A percentile compares a stretch with the other conserved stretches of the same genome.
These are phyloP conservation scores for Sphaerophoria taeniata DNA, from an alignment of 2,888 invertebrate genomes.

Conservation along the genomic window DNA sequence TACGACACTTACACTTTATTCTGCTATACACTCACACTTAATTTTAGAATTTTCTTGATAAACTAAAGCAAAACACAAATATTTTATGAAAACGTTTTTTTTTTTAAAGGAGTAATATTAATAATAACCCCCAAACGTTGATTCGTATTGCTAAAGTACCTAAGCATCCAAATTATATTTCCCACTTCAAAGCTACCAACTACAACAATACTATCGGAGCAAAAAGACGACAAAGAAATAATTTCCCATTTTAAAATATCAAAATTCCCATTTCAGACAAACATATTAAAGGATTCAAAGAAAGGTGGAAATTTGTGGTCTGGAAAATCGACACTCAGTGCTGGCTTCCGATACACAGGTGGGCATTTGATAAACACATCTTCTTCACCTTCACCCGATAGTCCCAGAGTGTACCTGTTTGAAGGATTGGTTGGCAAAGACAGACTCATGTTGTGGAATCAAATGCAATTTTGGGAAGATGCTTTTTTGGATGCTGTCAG, in stretches of 20 bases:
- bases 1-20: too few relatives aligned
- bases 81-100: too few relatives aligned
- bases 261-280: constrained; percentile 77
- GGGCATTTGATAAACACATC: constrained; percentile 93
- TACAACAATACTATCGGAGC: too few relatives aligned
- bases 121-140: too few relatives aligned
- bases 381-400: constrained; percentile 93
- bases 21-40: too few relatives aligned
- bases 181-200: too few relatives aligned
- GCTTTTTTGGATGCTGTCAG: constrained; percentile 98
- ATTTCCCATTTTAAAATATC: not conserved
- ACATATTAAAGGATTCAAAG: constrained; percentile 86
- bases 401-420: constrained; percentile 94
- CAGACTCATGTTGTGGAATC: constrained; percentile 96
- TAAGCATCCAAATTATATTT: too few relatives aligned
- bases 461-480: constrained; percentile 99
- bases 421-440: constrained; percentile 90
- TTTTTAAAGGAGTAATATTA: too few relatives aligned
- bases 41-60: too few relatives aligned
- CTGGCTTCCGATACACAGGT: constrained; percentile 93
- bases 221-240: not conserved
- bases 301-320: constrained; percentile 96
- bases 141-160: too few relatives aligned
- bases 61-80: too few relatives aligned
- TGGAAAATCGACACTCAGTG: constrained; percentile 94